These are phyloP conservation scores for Pentamera pediparva DNA, from an alignment of 53 echinoderm and acorn worm genomes.

Conservation along the genomic window DNA sequence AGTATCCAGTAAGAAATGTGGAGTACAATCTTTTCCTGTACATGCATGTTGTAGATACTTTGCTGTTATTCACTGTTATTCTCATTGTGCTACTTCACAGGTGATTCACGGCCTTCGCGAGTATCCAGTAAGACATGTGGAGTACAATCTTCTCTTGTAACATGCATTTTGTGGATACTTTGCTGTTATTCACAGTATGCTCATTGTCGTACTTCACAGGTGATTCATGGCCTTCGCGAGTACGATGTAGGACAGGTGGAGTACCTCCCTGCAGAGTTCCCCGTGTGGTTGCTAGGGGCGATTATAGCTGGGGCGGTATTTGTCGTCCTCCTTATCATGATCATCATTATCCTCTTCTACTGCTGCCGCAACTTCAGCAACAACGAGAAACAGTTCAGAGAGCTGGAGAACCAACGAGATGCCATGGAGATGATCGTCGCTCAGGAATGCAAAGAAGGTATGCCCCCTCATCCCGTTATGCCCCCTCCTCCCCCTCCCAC, in stretches of 20 bases:
- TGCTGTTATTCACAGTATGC: no score
- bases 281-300: conserved; percentile 45
- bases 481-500: no score
- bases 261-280: conserved; percentile 47
- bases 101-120: no score
- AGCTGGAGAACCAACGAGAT: conserved; percentile 68
- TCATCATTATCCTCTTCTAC: conserved; percentile 40
- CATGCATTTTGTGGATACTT: neutral
- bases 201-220: conserved; percentile 41
- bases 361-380: conserved; percentile 63
- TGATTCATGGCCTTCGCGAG: conserved; percentile 67
- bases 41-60: no score
- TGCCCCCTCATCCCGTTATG: no score
- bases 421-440: conserved; percentile 79
- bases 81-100: no score
- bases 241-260: conserved; percentile 64
- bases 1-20: no score
- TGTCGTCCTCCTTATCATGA: conserved; percentile 44
- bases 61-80: no score
- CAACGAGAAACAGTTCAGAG: conserved; percentile 59
- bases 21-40: no score
- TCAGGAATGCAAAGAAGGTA: conserved; percentile 98
- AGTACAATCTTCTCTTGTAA: no score
- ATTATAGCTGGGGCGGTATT: conserved; percentile 34
- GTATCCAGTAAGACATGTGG: no score